phyloP scores from a whole-genome alignment of 1,140 invertebrate genomes.

The Zaprionus inermis region DNA sequence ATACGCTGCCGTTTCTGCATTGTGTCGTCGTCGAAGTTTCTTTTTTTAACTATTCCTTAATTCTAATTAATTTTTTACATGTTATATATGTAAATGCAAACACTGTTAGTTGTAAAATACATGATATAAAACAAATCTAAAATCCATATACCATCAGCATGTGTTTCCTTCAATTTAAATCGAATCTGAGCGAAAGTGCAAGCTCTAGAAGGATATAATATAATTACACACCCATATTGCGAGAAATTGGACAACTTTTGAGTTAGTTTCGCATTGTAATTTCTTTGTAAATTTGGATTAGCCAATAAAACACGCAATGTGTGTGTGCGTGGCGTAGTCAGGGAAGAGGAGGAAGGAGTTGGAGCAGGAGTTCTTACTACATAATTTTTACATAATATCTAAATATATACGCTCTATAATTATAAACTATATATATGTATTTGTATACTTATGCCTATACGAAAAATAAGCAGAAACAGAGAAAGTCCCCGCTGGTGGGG shows the following conservation, averaged over 20 bases:
- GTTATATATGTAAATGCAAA: conserved; percentile 83
- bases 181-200: no score
- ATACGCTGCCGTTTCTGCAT: conserved; percentile 36
- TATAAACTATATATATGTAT: neutral
- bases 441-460: neutral
- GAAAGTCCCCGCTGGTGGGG: neutral
- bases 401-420: neutral
- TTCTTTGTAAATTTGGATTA: neutral
- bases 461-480: neutral
- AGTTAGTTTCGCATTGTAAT: neutral
- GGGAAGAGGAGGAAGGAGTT: neutral
- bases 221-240: no score
- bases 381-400: conserved; percentile 3
- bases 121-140: conserved; percentile 43
- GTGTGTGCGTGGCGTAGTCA: neutral
- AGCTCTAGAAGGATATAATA: no score
- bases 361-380: neutral
- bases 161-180: no score
- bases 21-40: conserved; percentile 51
- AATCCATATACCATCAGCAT: conserved; percentile 23
- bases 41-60: conserved; percentile 80
- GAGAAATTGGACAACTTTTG: neutral
- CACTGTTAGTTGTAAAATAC: conserved; percentile 75
- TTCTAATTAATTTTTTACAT: conserved; percentile 82
- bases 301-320: neutral